phyloP scores from a whole-genome alignment of 2,113 vertebrate genomes.

The Kobus ellipsiprymnus region DNA sequence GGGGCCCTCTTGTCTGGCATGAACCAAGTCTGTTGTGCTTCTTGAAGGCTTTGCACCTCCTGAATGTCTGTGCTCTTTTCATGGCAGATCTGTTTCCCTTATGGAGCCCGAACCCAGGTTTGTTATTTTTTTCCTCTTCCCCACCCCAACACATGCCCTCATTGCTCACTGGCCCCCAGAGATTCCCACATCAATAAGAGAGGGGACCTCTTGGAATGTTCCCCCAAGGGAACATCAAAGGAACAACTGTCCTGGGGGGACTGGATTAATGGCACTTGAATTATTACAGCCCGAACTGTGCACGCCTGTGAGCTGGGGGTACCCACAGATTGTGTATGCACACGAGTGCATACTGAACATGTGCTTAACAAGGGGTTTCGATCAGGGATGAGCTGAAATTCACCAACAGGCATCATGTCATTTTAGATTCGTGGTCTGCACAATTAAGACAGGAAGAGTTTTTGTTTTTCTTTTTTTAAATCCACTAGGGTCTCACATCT shows the following conservation, averaged over 20 bases:
- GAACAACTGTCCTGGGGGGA: conserved; percentile 51
- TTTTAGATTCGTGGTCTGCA: not conserved
- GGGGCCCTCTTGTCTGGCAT: not conserved
- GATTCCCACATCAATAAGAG: conserved; percentile 65
- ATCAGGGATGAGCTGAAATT: not conserved
- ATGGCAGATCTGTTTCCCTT: conserved; percentile 59
- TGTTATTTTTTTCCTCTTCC: not conserved
- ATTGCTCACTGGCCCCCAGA: conserved; percentile 57
- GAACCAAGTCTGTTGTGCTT: not conserved
- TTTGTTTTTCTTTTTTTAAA: not conserved
- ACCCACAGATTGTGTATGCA: fast-evolving
- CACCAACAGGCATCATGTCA: not conserved
- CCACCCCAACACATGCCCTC: conserved; percentile 57
- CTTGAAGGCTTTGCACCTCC: not conserved
- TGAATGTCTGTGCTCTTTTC: conserved; percentile 12
- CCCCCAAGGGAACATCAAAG: conserved; percentile 69
- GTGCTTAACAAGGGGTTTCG: not conserved
- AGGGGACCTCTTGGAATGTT: conserved; percentile 56
- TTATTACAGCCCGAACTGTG: conserved; percentile 1
- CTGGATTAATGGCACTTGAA: conserved; percentile 29
- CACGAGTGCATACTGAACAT: fast-evolving
- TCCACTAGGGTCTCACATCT: not conserved
- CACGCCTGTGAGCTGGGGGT: not conserved
- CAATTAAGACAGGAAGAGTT: not conserved
- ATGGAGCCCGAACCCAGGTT: conserved; percentile 26